Evolutionary conservation across 2,113 vertebrate genomes (phyloP).

Genomic region (Chionodraco myersi): DNA sequence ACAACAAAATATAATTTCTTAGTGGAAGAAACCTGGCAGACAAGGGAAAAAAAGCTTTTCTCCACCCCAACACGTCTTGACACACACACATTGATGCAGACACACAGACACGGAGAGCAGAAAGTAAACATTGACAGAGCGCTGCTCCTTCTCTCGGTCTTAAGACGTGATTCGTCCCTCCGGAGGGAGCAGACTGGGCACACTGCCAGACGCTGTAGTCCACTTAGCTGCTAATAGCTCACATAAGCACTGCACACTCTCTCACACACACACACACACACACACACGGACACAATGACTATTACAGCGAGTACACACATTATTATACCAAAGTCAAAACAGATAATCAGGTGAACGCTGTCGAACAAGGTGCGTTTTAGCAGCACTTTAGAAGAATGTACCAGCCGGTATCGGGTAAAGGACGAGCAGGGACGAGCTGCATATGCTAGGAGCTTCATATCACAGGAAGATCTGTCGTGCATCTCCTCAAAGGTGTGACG

Average conservation of each 20-base stretch:
- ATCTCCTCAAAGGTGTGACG: not conserved
- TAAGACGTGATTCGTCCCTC: conserved; percentile 66
- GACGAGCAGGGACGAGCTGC: not conserved
- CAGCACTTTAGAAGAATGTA: conserved; percentile 19
- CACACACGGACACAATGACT: conserved; percentile 10
- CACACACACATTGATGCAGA: not conserved
- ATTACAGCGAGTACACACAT: conserved; percentile 28
- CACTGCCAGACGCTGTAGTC: conserved; percentile 63
- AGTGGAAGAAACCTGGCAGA: not conserved
- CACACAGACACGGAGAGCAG: conserved; percentile 17
- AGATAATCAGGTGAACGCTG: conserved; percentile 56
- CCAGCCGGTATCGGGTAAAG: not conserved
- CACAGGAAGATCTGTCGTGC: too few relatives aligned
- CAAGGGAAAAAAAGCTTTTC: not conserved
- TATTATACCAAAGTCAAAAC: conserved; percentile 58
- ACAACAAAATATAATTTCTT: not conserved
- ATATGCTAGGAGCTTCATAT: too few relatives aligned
- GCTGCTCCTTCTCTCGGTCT: conserved; percentile 69
- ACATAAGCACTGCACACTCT: conserved; percentile 58
- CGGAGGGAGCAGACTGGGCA: conserved; percentile 67
- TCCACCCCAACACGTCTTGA: conserved; percentile 9
- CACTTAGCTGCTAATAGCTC: conserved; percentile 73
- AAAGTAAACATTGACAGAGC: conserved; percentile 79
- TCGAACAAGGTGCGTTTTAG: conserved; percentile 37
- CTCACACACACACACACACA: not conserved